These are phyloP conservation scores for Ia io DNA, from an alignment of 2,113 vertebrate species.

Conservation along the genomic window DNA sequence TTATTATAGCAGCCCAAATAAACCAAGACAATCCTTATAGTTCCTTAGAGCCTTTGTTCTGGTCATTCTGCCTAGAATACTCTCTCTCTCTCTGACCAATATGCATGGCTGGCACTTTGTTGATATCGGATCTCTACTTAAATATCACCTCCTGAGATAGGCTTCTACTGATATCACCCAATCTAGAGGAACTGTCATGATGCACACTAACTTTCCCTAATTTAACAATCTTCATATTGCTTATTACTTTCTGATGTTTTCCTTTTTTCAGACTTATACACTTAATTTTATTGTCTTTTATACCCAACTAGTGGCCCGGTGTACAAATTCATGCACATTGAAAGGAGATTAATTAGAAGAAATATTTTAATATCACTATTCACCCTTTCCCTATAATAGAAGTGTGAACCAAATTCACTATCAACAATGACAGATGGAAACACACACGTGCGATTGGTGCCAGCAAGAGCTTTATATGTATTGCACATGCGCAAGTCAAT, in stretches of 20 bases:
- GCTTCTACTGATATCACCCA: neutral
- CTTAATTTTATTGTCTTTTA: neutral
- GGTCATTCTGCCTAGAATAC: neutral
- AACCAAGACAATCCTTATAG: neutral
- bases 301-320: neutral
- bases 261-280: neutral
- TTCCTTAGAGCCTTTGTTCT: neutral
- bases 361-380: too few species aligned
- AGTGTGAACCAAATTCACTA: too few species aligned
- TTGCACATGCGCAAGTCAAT: too few species aligned
- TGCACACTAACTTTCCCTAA: neutral
- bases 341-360: too few species aligned
- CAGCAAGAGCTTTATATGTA: too few species aligned
- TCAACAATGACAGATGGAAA: too few species aligned
- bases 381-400: too few species aligned
- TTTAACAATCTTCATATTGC: neutral
- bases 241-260: neutral
- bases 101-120: neutral
- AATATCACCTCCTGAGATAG: neutral
- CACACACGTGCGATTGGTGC: too few species aligned
- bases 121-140: neutral
- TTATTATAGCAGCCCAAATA: neutral
- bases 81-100: neutral
- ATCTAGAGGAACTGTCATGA: neutral
- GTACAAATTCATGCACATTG: too few species aligned